These are phyloP conservation scores for Cremastobaeus sp. DNA, from an alignment of 2,888 invertebrate genomes.

Conservation along the genomic window DNA sequence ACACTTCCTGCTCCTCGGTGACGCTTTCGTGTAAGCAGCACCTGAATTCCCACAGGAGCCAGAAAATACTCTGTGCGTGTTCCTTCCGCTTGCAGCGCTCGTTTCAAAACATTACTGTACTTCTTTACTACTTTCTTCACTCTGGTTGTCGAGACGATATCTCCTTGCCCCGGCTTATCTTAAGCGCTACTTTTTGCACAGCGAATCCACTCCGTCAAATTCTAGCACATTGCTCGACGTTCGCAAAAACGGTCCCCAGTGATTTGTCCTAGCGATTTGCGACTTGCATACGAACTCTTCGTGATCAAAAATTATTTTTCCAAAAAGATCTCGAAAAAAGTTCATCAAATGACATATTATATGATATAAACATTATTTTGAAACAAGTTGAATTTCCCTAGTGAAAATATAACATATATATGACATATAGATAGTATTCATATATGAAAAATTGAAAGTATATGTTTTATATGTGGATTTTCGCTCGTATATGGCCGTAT, in stretches of 20 bases:
- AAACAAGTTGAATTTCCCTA: no score
- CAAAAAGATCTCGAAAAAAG: no score
- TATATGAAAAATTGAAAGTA: no score
- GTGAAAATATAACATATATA: no score
- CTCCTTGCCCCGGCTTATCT: constrained; percentile 33
- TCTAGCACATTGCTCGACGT: constrained; percentile 10
- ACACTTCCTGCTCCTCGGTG: constrained; percentile 69
- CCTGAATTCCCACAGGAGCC: constrained; percentile 68
- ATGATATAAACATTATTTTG: no score
- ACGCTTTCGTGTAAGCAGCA: constrained; percentile 44
- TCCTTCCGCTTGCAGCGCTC: constrained; percentile 30
- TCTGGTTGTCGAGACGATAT: constrained; percentile 49
- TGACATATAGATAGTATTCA: no score
- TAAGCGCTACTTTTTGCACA: constrained; percentile 52
- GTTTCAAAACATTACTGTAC: constrained; percentile 67
- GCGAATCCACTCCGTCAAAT: constrained; percentile 23
- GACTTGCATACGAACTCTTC: constrained; percentile 13
- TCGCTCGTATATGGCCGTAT: no score
- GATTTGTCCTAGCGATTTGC: not conserved
- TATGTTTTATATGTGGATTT: no score
- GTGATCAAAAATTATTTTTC: no score
- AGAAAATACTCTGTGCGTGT: constrained; percentile 54
- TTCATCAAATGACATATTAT: no score
- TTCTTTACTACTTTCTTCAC: constrained; percentile 48
- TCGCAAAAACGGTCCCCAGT: constrained; percentile 14